Evolutionary conservation across 2,797 vertebrate genomes (phyloP), one percentile per base, ranked within the genome.

Genomic region (Chelmon rostratus): DNA sequence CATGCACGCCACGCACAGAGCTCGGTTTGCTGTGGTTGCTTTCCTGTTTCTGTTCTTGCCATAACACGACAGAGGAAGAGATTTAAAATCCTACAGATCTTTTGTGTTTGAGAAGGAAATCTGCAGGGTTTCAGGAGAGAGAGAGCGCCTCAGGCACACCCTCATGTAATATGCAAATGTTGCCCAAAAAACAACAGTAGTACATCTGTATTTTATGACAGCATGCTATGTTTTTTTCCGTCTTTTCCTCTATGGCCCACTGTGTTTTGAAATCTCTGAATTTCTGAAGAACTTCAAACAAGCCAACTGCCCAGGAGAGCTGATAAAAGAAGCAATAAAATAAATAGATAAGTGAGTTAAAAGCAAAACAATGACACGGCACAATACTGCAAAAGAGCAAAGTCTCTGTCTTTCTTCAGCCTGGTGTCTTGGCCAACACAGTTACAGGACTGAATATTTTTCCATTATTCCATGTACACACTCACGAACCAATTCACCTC

Each of bases 121-220:
- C 54, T 67, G 21, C 42, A n/a, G 35, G 15, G 23, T 52, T 59
- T 57, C 57, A 37, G 49, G 49, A 47, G 28, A 40, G n/a, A 23
- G 50, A 52, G 15, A 12, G 15, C 63, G 65, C 78, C 52, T 37
- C 21, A 37, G 68, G 74, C 74, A 19, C 6, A 47, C 2, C 18
- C 52, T 52, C 52, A 72, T 84, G 40, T 75, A 69, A 84, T 56
- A 68, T 61, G 46, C 63, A 79, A 66, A 49, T 57, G 21, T 65
- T 54, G 37, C 67, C 53, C 18, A 47, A 69, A 61, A 75, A 69
- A 72, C 59, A 46, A 62, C 31, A 11, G 18, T 21, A 8, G 15
- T 71, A 72, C 67, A 66, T 81, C 33, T 83, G 65, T 85, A 49
- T 77, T 82, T 76, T 37, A 67, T 59, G 37, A 73, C n/a, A 53